phyloP scores from a whole-genome alignment of 2,797 vertebrate genomes.

The Enteromius argenteus region DNA sequence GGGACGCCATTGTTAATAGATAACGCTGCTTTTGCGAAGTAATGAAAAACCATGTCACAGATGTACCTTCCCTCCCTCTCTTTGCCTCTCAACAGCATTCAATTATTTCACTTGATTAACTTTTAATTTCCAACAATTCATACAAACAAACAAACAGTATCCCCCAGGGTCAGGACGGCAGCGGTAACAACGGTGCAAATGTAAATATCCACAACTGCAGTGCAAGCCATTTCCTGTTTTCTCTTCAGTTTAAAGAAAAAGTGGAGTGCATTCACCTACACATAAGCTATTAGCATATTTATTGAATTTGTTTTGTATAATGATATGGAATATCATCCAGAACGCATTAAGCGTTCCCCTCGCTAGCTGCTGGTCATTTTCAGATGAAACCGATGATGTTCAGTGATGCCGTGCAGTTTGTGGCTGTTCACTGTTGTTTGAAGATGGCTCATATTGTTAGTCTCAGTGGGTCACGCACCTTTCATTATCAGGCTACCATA shows the following conservation, averaged over 20 bases:
- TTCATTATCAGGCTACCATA: slow-evolving; percentile 11
- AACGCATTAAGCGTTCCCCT: slow-evolving; percentile 33
- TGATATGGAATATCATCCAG: slow-evolving; percentile 69
- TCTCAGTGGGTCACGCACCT: slow-evolving; percentile 23
- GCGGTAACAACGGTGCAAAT: slow-evolving; percentile 68
- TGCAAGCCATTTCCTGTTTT: slow-evolving; percentile 61
- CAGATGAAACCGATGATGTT: slow-evolving; percentile 17
- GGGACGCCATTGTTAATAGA: slow-evolving; percentile 48
- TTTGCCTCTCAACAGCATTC: slow-evolving; percentile 73
- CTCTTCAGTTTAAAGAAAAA: slow-evolving; percentile 48
- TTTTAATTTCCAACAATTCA: slow-evolving; percentile 78
- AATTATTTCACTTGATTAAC: slow-evolving; percentile 83
- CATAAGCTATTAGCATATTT: slow-evolving; percentile 75
- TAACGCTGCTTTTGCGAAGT: slow-evolving; percentile 52
- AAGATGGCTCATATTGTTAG: slow-evolving; percentile 12
- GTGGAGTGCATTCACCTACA: slow-evolving; percentile 56
- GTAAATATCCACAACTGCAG: slow-evolving; percentile 63
- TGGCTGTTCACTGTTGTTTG: slow-evolving; percentile 11
- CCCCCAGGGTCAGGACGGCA: slow-evolving; percentile 64
- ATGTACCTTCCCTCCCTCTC: slow-evolving; percentile 64
- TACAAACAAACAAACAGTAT: slow-evolving; percentile 74
- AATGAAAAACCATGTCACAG: slow-evolving; percentile 68
- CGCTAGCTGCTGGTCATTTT: slow-evolving; percentile 31
- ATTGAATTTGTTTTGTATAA: slow-evolving; percentile 72
- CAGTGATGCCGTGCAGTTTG: slow-evolving; percentile 16